A percentile compares a stretch with the other conserved stretches of the same genome.
Evolutionary conservation across 2,797 vertebrate species (phyloP).

Genomic region (Acestrorhynchus altus): DNA sequence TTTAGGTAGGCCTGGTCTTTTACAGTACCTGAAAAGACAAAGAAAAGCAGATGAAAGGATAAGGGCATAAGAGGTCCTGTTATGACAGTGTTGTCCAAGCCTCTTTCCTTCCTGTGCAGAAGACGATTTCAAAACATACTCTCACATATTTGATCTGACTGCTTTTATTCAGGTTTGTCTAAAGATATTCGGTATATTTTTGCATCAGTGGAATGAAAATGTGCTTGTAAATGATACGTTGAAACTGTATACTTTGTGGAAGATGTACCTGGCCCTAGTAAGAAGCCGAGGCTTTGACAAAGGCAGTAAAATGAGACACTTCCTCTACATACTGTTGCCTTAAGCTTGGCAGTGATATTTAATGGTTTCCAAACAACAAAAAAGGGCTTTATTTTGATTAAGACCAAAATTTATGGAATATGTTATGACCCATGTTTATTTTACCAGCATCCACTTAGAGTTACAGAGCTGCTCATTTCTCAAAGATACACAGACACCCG

Average conservation of each 20-base stretch:
- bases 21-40: not conserved
- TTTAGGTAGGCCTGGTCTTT: not conserved
- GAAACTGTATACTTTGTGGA: not conserved
- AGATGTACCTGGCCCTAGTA: not conserved
- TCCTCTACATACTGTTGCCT: not conserved
- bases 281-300: not conserved
- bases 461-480: no score
- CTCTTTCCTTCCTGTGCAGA: slow-evolving; percentile 20
- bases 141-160: not conserved
- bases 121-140: not conserved
- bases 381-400: no score
- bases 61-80: not conserved
- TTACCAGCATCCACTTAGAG: no score
- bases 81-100: not conserved
- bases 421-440: no score
- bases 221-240: not conserved
- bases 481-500: no score
- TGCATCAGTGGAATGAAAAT: not conserved
- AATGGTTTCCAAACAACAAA: not conserved
- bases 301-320: not conserved
- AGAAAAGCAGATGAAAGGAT: not conserved
- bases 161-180: not conserved
- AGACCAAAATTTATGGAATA: not conserved
- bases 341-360: not conserved
- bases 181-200: not conserved